Evolutionary conservation across 2,113 vertebrate genomes (phyloP).

Genomic region (Xiphophorus hellerii): DNA sequence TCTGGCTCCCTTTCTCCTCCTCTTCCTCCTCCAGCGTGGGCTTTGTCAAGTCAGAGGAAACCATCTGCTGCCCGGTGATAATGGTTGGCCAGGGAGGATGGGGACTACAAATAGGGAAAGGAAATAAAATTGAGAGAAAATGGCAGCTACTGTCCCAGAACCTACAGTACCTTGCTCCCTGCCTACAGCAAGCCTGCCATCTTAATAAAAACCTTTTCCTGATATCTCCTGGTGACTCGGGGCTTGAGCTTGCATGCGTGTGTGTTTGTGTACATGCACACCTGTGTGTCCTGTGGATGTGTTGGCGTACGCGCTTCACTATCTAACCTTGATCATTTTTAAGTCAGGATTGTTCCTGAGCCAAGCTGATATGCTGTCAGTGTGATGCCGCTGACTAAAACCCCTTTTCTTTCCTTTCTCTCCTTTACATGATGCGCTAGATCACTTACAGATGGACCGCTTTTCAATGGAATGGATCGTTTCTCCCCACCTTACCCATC

Average conservation of each 20-base stretch:
- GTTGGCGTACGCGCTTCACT: constrained; percentile 36
- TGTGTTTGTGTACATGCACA: constrained; percentile 4
- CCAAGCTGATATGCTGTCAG: constrained; percentile 54
- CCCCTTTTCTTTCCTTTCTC: neutral
- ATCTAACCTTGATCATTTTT: constrained; percentile 69
- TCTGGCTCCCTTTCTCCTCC: constrained; percentile 60
- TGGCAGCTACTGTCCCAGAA: constrained; percentile 63
- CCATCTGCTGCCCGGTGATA: constrained; percentile 80
- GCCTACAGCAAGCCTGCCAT: constrained; percentile 57
- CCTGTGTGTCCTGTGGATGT: constrained; percentile 22
- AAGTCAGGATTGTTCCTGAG: constrained; percentile 64
- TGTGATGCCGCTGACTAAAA: constrained; percentile 52
- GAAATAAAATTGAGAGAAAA: constrained; percentile 72
- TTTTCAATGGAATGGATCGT: constrained; percentile 29
- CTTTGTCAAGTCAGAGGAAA: constrained; percentile 82
- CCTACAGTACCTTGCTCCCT: constrained; percentile 59
- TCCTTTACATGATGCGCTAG: constrained; percentile 29
- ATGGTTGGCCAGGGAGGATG: constrained; percentile 76
- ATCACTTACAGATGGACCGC: constrained; percentile 45
- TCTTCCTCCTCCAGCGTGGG: constrained; percentile 58
- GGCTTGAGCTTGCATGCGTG: constrained; percentile 11
- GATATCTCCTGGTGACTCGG: constrained; percentile 39
- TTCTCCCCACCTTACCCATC: neutral
- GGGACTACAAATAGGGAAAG: constrained; percentile 62
- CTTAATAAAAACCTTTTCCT: constrained; percentile 68